Percentiles rank a stretch among this genome's conserved stretches.
Evolutionary conservation across 1,140 invertebrate genomes (phyloP).

Genomic region (Drosophila parabipectinata): DNA sequence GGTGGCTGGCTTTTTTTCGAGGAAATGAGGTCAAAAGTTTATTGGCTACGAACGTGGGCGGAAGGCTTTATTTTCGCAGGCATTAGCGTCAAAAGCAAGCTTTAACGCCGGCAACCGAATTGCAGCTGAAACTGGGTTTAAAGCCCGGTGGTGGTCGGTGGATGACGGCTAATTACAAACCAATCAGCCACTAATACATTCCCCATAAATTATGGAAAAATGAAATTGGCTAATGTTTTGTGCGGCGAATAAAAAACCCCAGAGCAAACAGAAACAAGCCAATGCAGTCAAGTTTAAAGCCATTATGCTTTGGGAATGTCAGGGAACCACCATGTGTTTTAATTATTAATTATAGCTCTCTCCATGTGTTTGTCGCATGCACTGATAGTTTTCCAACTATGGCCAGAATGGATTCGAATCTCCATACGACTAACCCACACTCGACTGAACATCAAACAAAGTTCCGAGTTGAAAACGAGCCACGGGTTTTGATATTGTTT

Average conservation of each 20-base stretch:
- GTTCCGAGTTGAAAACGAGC: background rate
- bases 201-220: constrained; percentile 54
- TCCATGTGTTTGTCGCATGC: constrained; percentile 50
- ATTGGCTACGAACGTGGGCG: constrained; percentile 63
- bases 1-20: constrained; percentile 22
- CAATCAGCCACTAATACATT: constrained; percentile 51
- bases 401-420: background rate
- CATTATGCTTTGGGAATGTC: constrained; percentile 12
- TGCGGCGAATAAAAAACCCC: background rate
- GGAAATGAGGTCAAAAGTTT: constrained; percentile 81
- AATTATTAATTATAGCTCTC: constrained; percentile 64
- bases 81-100: constrained; percentile 30
- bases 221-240: constrained; percentile 14
- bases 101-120: background rate
- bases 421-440: background rate
- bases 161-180: constrained; percentile 28
- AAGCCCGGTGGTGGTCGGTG: no score
- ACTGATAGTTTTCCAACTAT: constrained; percentile 15
- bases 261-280: constrained; percentile 24
- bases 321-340: constrained; percentile 27
- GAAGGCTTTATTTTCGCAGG: constrained; percentile 18
- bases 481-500: constrained; percentile 15
- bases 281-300: constrained; percentile 32
- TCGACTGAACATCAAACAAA: constrained; percentile 37
- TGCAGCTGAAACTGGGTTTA: no score